These are phyloP conservation scores for Sphaerophoria taeniata DNA, from an alignment of 2,888 invertebrate species.

Conservation along the genomic window DNA sequence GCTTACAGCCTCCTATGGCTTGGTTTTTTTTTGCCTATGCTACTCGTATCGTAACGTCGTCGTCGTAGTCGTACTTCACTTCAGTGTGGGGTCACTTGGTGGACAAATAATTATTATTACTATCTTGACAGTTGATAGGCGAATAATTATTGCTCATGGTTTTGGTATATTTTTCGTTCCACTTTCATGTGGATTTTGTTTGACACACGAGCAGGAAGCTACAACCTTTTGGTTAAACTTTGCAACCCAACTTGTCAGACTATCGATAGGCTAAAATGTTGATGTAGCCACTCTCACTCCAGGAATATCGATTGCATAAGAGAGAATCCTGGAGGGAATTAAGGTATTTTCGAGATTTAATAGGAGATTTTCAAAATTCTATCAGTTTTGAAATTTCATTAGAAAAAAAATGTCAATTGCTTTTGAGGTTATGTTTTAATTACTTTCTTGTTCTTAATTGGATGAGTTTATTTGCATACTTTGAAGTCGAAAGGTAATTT, in stretches of 20 bases:
- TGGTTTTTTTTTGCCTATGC: background rate
- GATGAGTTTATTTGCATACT: no score
- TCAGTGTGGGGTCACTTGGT: conserved; percentile 55
- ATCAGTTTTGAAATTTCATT: no score
- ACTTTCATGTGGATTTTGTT: conserved; percentile 42
- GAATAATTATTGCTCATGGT: conserved; percentile 65
- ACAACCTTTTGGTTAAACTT: background rate
- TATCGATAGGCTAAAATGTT: background rate
- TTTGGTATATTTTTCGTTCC: conserved; percentile 31
- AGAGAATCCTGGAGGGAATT: no score
- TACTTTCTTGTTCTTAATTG: no score
- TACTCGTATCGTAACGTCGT: no score
- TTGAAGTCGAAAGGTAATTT: no score
- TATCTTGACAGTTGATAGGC: conserved; percentile 68
- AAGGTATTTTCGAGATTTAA: no score
- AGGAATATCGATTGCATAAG: no score
- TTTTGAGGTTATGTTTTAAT: no score
- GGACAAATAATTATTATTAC: conserved; percentile 69
- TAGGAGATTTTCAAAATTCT: no score
- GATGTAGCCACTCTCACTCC: no score
- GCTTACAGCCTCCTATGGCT: conserved; percentile 27
- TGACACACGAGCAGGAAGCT: background rate
- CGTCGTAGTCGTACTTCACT: background rate
- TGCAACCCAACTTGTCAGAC: background rate
- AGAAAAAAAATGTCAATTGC: no score